A percentile compares a stretch with the other conserved stretches of the same genome.
These are phyloP conservation scores for Dipodomys spectabilis DNA, from an alignment of 2,113 vertebrate species.

Conservation along the genomic window DNA sequence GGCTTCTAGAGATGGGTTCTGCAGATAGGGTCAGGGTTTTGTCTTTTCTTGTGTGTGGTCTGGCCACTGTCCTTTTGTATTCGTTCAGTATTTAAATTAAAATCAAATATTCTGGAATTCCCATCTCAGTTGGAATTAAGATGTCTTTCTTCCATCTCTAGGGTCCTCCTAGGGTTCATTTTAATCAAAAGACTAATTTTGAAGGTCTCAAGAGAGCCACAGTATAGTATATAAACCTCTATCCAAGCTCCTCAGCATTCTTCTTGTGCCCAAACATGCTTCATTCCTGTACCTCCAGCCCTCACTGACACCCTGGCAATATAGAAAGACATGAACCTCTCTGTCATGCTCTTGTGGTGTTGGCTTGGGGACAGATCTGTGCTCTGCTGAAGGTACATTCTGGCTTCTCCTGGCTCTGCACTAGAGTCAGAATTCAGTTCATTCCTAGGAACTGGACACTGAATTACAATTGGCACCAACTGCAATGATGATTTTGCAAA, in stretches of 20 bases:
- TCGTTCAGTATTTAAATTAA: background rate
- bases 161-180: no score
- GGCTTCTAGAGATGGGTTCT: background rate
- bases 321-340: background rate
- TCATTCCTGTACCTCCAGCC: background rate
- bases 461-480: background rate
- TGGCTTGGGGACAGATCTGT: background rate
- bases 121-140: background rate
- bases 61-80: background rate
- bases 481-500: conserved; percentile 43
- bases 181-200: background rate
- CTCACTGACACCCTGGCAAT: background rate
- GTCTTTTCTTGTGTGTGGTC: background rate
- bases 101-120: background rate
- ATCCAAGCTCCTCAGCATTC: background rate
- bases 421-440: background rate
- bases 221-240: fast-evolving
- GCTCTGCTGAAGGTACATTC: background rate
- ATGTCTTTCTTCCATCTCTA: background rate
- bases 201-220: background rate
- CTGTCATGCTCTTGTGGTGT: background rate
- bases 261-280: background rate
- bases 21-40: background rate
- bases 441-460: background rate
- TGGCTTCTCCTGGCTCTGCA: background rate